A percentile compares a stretch with the other conserved stretches of the same genome.
These are phyloP conservation scores for Julus scanicus DNA, from an alignment of 2,888 invertebrate species.

Conservation along the genomic window DNA sequence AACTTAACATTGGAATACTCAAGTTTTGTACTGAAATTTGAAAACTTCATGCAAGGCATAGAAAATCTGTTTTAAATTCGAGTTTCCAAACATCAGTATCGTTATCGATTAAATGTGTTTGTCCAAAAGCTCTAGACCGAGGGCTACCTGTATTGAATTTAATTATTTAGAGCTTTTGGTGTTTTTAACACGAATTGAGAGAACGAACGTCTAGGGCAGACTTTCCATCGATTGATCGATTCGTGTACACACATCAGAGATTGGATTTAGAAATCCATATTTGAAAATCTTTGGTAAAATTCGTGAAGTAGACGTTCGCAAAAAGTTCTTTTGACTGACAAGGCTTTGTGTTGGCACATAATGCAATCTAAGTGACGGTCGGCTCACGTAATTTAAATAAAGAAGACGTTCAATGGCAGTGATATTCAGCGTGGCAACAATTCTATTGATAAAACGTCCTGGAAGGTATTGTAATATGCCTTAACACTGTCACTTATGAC, in stretches of 20 bases:
- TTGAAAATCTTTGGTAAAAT: constrained; percentile 4
- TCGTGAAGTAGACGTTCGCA: not conserved
- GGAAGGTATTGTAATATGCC: not conserved
- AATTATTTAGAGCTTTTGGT: not conserved
- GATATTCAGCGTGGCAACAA: not conserved
- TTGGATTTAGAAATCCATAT: constrained; percentile 27
- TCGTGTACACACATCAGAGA: not conserved
- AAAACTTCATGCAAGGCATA: too few species aligned
- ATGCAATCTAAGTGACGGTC: constrained; percentile 21
- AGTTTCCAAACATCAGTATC: too few species aligned
- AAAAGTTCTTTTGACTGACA: not conserved
- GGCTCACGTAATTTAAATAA: not conserved
- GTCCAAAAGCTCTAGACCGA: too few species aligned
- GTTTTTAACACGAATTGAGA: too few species aligned
- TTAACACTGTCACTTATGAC: not conserved
- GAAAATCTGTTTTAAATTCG: too few species aligned
- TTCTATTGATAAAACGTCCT: constrained; percentile 2
- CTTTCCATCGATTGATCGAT: not conserved
- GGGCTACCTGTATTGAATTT: too few species aligned
- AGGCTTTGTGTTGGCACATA: not conserved
- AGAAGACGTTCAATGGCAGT: not conserved
- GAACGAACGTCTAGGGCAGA: not conserved
- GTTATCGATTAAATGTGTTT: too few species aligned
- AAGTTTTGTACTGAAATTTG: too few species aligned
- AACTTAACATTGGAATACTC: too few species aligned